Base-by-base conservation (phyloP, 2,797 vertebrate genomes). In the Acipenser ruthenus region DNA sequence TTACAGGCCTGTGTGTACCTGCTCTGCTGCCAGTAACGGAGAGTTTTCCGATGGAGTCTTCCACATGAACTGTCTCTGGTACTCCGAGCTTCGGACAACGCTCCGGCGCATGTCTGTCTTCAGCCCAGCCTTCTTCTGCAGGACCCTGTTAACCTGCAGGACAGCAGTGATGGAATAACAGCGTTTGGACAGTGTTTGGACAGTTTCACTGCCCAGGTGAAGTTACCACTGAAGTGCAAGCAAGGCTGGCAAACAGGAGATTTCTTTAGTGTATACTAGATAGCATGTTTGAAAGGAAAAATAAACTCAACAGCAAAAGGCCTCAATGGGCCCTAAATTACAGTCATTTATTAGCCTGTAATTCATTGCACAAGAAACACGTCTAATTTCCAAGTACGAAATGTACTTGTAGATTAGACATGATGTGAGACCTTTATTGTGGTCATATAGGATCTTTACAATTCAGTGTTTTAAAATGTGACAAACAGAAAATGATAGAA, bases 11-110 rank as follows among this genome's bases (percentile, higher is more conserved):
- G 37, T 8, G 2, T 37, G 76, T 89, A 92, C 93, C 90, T 93
- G 80, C 61, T 89, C 86, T 65, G 92, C 90, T 75, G 82, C 78
- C 79, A 91, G 84, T 70, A 91, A 70, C 8, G 92, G 90, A 11
- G 88, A 84, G 52, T 83, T 75, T 64, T 83, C 79, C 53, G 79
- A 74, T 63, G 76, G 76, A n/a, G 73, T 88, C 76, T 88, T 94
- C 90, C 88, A 89, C 59, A 87, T 78, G 80, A 91, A 94, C 13
- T 94, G 88, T 65, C 86, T 89, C 77, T 84, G 86, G 76, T 94
- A 94, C 69, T 94, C 92, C 59, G 92, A 93, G 77, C 75, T 84
- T 74, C 82, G 86, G 47, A 75, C 78, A 7, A 78, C 74, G 68
- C 73, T 75, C 61, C 72, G 80, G 66, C 72, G 79, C 63, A 0